Percentiles rank a stretch among this genome's conserved stretches.
These are phyloP conservation scores for Pelobates fuscus DNA, from an alignment of 2,113 vertebrate genomes.

Conservation along the genomic window DNA sequence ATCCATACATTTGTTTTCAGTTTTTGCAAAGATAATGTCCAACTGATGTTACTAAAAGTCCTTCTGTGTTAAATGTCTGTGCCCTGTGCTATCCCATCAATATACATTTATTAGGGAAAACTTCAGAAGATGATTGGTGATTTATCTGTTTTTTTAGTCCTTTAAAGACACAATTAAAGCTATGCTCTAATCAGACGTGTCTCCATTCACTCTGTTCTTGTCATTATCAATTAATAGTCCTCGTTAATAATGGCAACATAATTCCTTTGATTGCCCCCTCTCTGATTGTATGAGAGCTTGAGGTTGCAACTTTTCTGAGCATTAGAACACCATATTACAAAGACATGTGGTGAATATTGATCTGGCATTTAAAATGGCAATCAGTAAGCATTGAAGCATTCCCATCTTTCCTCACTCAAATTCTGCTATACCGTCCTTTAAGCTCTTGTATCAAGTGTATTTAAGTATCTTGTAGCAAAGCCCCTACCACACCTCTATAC, in stretches of 20 bases:
- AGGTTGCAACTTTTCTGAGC: too few species aligned
- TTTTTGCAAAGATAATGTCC: too few species aligned
- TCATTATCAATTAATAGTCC: not conserved
- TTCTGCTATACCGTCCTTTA: too few species aligned
- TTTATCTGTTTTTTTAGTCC: not conserved
- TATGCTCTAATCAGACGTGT: constrained; percentile 12
- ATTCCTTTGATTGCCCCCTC: not conserved
- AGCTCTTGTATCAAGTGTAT: too few species aligned
- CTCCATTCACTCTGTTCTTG: not conserved
- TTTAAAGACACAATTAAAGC: not conserved
- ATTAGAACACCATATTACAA: too few species aligned
- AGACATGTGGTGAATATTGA: too few species aligned
- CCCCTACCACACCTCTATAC: too few species aligned
- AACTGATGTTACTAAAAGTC: not conserved
- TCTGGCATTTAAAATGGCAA: too few species aligned
- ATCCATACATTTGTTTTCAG: too few species aligned
- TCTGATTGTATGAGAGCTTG: constrained; percentile 7
- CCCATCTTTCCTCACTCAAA: too few species aligned
- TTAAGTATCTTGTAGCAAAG: too few species aligned
- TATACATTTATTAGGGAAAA: not conserved
- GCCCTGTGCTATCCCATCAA: not conserved
- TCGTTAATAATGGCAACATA: constrained; percentile 1
- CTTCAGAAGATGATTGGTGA: not conserved
- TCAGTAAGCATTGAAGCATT: too few species aligned
- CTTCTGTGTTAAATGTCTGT: not conserved